These are phyloP conservation scores for Conistra vaccinii DNA, from an alignment of 2,888 invertebrate genomes.

Conservation along the genomic window DNA sequence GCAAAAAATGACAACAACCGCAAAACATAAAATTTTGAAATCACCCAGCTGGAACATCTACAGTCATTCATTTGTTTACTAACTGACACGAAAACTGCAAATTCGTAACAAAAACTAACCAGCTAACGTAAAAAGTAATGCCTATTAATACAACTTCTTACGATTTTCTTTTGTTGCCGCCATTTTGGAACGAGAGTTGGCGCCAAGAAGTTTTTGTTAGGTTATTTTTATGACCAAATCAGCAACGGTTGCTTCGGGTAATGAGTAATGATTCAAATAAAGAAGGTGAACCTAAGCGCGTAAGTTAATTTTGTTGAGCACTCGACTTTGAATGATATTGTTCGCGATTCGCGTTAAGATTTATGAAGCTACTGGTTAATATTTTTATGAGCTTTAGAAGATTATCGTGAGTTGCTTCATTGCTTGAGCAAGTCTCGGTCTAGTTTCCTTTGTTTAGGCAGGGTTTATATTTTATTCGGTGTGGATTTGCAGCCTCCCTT, in stretches of 20 bases:
- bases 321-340: constrained; percentile 51
- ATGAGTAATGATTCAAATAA: constrained; percentile 84
- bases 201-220: constrained; percentile 80
- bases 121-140: constrained; percentile 58
- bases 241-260: constrained; percentile 77
- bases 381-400: constrained; percentile 21
- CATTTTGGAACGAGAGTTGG: constrained; percentile 73
- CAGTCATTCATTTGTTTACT: constrained; percentile 34
- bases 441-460: constrained; percentile 31
- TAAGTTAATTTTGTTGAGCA: constrained; percentile 67
- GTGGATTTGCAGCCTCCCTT: neutral
- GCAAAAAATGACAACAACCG: constrained; percentile 64
- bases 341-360: constrained; percentile 18
- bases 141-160: constrained; percentile 60
- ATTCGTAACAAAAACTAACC: constrained; percentile 39
- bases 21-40: constrained; percentile 72
- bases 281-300: constrained; percentile 66
- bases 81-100: constrained; percentile 30
- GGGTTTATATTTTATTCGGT: constrained; percentile 6
- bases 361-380: constrained; percentile 24
- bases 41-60: constrained; percentile 61
- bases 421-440: neutral
- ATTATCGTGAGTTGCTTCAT: constrained; percentile 23
- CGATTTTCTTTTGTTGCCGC: constrained; percentile 68
- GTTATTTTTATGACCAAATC: constrained; percentile 83